These are phyloP conservation scores for Hirtodrosophila histrioides DNA, from an alignment of 2,888 invertebrate genomes.

Conservation along the genomic window DNA sequence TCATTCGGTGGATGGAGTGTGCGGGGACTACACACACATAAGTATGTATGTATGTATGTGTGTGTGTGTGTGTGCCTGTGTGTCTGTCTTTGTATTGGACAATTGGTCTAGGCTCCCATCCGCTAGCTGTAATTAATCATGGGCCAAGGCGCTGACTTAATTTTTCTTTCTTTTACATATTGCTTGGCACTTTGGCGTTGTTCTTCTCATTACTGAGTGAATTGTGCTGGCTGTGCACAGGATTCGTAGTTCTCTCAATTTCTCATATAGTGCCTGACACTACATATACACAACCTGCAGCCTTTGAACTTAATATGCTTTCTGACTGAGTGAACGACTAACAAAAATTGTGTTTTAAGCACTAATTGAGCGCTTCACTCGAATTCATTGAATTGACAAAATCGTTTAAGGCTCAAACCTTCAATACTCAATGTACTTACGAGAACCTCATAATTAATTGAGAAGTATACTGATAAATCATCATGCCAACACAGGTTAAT, in stretches of 20 bases:
- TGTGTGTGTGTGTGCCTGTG: constrained; percentile 10
- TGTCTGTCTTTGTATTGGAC: constrained; percentile 25
- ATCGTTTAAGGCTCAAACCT: no score
- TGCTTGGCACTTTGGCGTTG: constrained; percentile 30
- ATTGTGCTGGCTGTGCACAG: background rate
- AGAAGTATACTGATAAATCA: no score
- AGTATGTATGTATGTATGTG: constrained; percentile 2
- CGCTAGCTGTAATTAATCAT: constrained; percentile 69
- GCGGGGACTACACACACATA: background rate
- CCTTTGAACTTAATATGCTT: no score
- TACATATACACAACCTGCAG: no score
- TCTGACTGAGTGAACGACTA: no score
- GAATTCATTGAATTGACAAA: no score
- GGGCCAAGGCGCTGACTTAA: constrained; percentile 74
- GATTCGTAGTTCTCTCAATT: background rate
- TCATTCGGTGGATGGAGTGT: constrained; percentile 48
- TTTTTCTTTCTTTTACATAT: constrained; percentile 63
- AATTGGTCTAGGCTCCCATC: constrained; percentile 50
- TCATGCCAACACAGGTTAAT: no score
- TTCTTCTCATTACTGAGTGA: constrained; percentile 22
- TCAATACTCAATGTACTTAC: no score
- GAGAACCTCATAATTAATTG: no score
- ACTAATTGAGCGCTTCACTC: no score
- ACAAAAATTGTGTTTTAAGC: no score
- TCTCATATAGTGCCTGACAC: no score